These are phyloP conservation scores for Callyntrura sp. DNA, from an alignment of 2,888 invertebrate species.

Conservation along the genomic window DNA sequence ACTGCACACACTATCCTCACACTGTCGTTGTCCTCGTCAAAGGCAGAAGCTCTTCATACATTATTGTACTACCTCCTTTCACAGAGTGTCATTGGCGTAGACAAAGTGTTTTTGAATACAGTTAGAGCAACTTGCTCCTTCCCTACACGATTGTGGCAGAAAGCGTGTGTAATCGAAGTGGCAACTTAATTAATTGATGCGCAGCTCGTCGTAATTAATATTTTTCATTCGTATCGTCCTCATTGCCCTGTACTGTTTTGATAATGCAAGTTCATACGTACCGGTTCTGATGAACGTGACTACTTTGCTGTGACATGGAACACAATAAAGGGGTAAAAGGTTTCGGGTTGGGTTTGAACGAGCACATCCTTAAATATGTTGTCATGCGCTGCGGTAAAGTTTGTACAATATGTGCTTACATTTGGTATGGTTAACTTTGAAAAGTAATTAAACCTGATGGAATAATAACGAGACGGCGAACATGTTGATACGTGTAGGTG, in stretches of 20 bases:
- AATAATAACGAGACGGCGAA: constrained; percentile 40
- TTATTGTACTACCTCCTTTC: constrained; percentile 16
- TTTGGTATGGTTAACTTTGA: background rate
- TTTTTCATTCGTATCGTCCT: constrained; percentile 20
- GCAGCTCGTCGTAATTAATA: constrained; percentile 56
- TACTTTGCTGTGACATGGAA: too few relatives aligned
- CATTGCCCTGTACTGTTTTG: background rate
- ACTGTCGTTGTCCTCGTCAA: background rate
- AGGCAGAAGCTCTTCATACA: constrained; percentile 16
- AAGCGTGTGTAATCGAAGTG: constrained; percentile 37
- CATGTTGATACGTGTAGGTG: too few relatives aligned
- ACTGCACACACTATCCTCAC: background rate
- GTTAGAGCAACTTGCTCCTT: background rate
- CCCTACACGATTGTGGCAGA: background rate
- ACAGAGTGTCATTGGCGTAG: constrained; percentile 1
- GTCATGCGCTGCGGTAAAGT: background rate
- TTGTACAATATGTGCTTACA: background rate
- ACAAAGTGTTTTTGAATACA: constrained; percentile 41
- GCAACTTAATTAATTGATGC: constrained; percentile 62
- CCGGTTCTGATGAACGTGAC: background rate
- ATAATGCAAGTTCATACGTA: background rate
- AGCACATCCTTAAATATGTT: too few relatives aligned
- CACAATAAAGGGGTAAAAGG: constrained; percentile 29
- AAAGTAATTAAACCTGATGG: constrained; percentile 36
- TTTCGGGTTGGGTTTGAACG: background rate